phyloP scores from a whole-genome alignment of 2,888 invertebrate species.

The Sminthurides aquaticus region DNA sequence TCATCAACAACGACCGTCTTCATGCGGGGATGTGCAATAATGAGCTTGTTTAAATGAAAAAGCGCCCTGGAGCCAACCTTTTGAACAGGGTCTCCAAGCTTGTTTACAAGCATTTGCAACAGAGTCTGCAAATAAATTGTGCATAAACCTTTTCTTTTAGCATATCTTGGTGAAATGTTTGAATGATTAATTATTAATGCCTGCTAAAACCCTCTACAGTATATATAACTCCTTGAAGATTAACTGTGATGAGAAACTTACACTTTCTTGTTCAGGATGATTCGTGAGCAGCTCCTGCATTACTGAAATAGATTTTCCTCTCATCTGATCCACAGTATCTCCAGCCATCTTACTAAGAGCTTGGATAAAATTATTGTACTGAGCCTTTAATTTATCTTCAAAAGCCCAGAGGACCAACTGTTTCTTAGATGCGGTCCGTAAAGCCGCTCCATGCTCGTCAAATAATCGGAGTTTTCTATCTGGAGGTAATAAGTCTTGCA shows the following conservation, averaged over 20 bases:
- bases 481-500: constrained; percentile 62
- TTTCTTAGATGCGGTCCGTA: constrained; percentile 56
- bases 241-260: too few species aligned
- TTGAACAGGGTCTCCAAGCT: constrained; percentile 85
- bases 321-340: constrained; percentile 70
- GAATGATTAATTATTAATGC: too few species aligned
- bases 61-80: constrained; percentile 82
- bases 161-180: not conserved
- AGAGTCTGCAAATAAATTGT: constrained; percentile 56
- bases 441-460: constrained; percentile 55
- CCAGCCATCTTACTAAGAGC: constrained; percentile 65
- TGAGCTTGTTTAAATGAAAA: constrained; percentile 72
- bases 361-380: constrained; percentile 63
- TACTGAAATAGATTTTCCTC: constrained; percentile 68
- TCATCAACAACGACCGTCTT: constrained; percentile 77
- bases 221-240: too few species aligned
- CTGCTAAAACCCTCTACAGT: too few species aligned
- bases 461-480: constrained; percentile 60
- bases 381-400: constrained; percentile 77
- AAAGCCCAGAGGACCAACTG: constrained; percentile 74
- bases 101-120: constrained; percentile 76
- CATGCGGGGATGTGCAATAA: constrained; percentile 84
- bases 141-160: not conserved
- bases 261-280: constrained; percentile 79
- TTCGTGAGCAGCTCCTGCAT: constrained; percentile 67